phyloP scores from a whole-genome alignment of 2,888 invertebrate genomes.

The Yponomeuta plumbellus region DNA sequence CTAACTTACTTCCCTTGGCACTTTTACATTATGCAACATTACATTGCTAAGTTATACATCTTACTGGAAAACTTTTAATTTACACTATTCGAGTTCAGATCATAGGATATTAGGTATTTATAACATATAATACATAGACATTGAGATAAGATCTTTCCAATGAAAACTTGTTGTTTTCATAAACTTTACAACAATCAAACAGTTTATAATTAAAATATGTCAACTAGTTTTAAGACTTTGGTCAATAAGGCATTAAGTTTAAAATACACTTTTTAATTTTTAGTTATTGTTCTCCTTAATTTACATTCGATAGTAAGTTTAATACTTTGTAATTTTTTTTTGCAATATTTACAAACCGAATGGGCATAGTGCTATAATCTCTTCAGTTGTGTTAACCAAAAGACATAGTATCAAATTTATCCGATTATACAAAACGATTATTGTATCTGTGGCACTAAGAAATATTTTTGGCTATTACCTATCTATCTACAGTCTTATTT shows the following conservation, averaged over 20 bases:
- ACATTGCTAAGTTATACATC: constrained; percentile 6
- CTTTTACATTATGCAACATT: constrained; percentile 7
- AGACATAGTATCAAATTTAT: constrained; percentile 19
- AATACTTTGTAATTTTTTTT: constrained; percentile 26
- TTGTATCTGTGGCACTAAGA: constrained; percentile 46
- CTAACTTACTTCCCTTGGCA: not conserved
- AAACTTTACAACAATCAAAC: constrained; percentile 73
- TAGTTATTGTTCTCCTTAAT: constrained; percentile 74
- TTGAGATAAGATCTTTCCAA: constrained; percentile 54
- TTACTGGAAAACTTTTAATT: constrained; percentile 13
- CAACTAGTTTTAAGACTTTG: constrained; percentile 77
- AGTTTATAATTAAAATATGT: constrained; percentile 59
- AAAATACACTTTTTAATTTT: constrained; percentile 64
- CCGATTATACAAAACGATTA: constrained; percentile 54
- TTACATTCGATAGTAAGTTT: constrained; percentile 65
- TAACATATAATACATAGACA: constrained; percentile 39
- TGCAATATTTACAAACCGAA: constrained; percentile 53
- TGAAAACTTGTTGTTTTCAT: constrained; percentile 57
- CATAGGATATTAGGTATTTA: constrained; percentile 7
- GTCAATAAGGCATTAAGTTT: constrained; percentile 77
- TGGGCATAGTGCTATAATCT: constrained; percentile 19
- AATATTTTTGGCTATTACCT: constrained; percentile 45
- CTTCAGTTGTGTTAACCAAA: not conserved
- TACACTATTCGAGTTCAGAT: constrained; percentile 15
- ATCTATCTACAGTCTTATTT: constrained; percentile 63